These are phyloP conservation scores for Mesorhabditis sp. DNA, from an alignment of 2,888 invertebrate species.

Conservation along the genomic window DNA sequence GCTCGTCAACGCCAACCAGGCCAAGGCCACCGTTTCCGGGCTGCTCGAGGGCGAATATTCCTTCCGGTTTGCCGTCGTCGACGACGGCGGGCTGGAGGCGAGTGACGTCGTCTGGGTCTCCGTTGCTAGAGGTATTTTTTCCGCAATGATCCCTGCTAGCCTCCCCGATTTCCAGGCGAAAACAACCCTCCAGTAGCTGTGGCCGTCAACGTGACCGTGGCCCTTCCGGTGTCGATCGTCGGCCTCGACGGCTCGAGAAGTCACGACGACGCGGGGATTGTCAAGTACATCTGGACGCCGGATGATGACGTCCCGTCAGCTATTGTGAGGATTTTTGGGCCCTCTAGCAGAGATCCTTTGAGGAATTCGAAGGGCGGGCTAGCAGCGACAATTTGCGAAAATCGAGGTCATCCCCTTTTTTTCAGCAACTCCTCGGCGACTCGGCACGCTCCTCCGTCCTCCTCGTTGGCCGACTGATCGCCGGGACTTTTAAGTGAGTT, in stretches of 20 bases:
- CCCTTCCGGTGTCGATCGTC: conserved; percentile 19
- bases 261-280: conserved; percentile 27
- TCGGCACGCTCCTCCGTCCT: background rate
- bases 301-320: conserved; percentile 26
- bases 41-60: conserved; percentile 22
- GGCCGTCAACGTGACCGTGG: conserved; percentile 23
- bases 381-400: background rate
- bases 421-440: background rate
- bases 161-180: conserved; percentile 14
- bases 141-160: background rate
- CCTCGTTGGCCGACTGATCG: background rate
- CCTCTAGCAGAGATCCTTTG: background rate
- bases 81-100: conserved; percentile 25
- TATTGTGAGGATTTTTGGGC: conserved; percentile 16
- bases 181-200: conserved; percentile 25
- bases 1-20: conserved; percentile 21
- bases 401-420: background rate
- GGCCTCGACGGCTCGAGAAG: conserved; percentile 21
- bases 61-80: conserved; percentile 20
- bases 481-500: background rate
- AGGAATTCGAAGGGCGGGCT: background rate
- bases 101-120: conserved; percentile 14
- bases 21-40: conserved; percentile 23
- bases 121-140: conserved; percentile 14
- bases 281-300: conserved; percentile 24